Conservation (phyloP, 1,140 invertebrate genomes). For the Drosophila aff. region DNA sequence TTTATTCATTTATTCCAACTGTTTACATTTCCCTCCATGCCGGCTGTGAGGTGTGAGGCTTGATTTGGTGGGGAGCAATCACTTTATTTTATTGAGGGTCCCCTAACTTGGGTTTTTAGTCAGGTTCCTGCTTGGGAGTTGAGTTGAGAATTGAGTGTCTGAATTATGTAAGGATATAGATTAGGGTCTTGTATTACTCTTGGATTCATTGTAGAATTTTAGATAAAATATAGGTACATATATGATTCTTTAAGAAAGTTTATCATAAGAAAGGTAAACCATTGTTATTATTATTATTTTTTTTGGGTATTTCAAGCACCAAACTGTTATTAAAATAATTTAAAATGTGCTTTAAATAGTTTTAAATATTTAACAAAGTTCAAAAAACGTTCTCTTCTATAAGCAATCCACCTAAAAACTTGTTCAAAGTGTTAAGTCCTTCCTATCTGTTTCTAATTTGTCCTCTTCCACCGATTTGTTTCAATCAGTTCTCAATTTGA, state of each 20-base stretch:
- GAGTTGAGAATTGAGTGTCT: background rate
- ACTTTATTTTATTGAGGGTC: background rate
- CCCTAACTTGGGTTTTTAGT: background rate
- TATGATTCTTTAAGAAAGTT: too few relatives aligned
- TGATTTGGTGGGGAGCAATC: slow-evolving; percentile 1
- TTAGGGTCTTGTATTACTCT: background rate
- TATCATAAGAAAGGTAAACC: too few relatives aligned
- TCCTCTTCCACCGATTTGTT: slow-evolving; percentile 10
- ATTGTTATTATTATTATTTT: too few relatives aligned
- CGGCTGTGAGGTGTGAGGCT: slow-evolving; percentile 2
- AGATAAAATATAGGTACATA: background rate
- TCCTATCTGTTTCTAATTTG: background rate
- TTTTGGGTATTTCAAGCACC: too few relatives aligned
- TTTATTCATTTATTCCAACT: slow-evolving; percentile 50
- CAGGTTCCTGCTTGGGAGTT: background rate
- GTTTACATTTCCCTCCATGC: slow-evolving; percentile 38
- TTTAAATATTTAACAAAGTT: background rate
- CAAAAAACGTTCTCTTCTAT: fast-evolving
- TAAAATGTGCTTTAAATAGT: background rate
- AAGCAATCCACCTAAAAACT: background rate
- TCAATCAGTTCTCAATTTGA: slow-evolving; percentile 16
- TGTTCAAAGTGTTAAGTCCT: background rate
- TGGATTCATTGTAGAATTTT: background rate
- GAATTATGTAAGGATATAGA: background rate
- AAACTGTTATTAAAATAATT: too few relatives aligned